phyloP scores from a whole-genome alignment of 2,797 vertebrate species.

The Mycteria americana region DNA sequence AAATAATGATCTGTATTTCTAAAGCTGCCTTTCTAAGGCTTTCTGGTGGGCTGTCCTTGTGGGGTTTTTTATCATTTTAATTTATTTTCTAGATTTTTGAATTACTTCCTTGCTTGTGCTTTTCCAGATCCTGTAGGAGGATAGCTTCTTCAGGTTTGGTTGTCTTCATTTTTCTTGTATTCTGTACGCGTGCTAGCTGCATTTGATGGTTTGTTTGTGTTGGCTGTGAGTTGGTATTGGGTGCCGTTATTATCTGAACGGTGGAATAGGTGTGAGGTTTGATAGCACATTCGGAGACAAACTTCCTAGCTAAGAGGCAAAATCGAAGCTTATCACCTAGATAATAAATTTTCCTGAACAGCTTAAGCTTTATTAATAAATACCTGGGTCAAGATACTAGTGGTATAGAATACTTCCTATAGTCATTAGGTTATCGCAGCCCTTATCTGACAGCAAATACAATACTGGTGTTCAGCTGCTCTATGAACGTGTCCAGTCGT shows the following conservation, averaged over 20 bases:
- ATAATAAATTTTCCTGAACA: neutral
- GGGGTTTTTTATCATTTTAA: neutral
- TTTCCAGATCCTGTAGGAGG: neutral
- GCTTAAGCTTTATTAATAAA: neutral
- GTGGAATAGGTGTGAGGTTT: neutral
- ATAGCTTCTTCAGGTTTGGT: neutral
- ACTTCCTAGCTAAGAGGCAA: neutral
- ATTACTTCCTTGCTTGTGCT: neutral
- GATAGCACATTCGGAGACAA: neutral
- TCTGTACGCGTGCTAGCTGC: rapidly evolving
- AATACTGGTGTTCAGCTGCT: neutral
- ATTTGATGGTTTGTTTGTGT: neutral
- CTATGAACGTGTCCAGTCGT: rapidly evolving
- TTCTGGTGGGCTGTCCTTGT: neutral
- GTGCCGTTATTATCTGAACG: neutral
- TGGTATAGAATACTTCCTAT: neutral
- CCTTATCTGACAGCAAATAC: neutral
- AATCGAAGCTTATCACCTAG: neutral
- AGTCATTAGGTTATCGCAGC: neutral
- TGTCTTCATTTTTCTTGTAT: neutral
- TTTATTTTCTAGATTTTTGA: neutral
- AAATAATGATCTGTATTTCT: neutral
- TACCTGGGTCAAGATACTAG: neutral
- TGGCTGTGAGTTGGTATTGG: neutral
- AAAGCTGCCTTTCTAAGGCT: neutral